phyloP scores from a whole-genome alignment of 35 echinoderm and acorn worm genomes.

The Holothuria glaberrima region DNA sequence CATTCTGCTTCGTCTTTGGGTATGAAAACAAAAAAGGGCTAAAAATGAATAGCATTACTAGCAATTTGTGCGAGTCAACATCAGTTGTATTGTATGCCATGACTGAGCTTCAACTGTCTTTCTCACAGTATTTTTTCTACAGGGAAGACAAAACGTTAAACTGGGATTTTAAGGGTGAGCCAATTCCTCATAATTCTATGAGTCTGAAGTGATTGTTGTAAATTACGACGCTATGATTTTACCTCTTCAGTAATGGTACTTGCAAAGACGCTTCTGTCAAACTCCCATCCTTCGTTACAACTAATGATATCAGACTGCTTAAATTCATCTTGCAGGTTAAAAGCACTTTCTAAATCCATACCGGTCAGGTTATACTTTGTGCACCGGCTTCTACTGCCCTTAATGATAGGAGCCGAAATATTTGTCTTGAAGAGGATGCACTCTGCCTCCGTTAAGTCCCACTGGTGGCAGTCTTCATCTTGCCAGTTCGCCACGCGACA shows the following conservation, averaged over 20 bases:
- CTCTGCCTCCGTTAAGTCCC: constrained; percentile 7
- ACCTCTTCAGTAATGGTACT: constrained; percentile 23
- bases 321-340: background rate
- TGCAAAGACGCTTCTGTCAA: background rate
- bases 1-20: too few relatives aligned
- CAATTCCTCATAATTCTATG: too few relatives aligned
- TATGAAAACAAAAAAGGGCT: too few relatives aligned
- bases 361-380: constrained; percentile 16
- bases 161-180: too few relatives aligned
- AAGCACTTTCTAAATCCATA: background rate
- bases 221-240: background rate
- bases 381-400: background rate
- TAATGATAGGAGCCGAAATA: background rate
- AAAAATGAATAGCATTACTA: too few relatives aligned
- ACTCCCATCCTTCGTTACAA: constrained; percentile 25
- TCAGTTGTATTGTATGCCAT: too few relatives aligned
- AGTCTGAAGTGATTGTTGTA: too few relatives aligned
- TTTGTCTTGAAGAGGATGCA: constrained; percentile 17
- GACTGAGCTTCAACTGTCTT: too few relatives aligned
- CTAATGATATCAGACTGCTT: background rate
- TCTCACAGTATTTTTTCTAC: too few relatives aligned
- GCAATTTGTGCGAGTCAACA: too few relatives aligned
- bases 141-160: too few relatives aligned
- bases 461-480: constrained; percentile 11
- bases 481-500: background rate